These are phyloP conservation scores for Heterocephalus glaber DNA, from an alignment of 2,113 vertebrate species.

Conservation along the genomic window DNA sequence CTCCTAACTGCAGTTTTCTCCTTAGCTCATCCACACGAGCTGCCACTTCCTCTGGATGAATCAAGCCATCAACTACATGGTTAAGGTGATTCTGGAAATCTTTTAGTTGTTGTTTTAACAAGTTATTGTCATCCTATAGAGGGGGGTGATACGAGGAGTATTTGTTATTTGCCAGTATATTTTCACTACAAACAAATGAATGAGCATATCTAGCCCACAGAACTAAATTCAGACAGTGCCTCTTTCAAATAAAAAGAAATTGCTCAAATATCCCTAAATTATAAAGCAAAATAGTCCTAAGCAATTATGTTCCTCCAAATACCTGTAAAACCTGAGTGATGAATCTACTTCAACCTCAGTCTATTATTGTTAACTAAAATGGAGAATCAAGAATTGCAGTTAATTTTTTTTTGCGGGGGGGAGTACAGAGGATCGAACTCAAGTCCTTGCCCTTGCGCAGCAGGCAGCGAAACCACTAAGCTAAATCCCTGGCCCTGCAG, in stretches of 20 bases:
- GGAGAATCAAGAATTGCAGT: not conserved
- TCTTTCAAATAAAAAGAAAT: conserved; percentile 47
- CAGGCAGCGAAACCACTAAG: too few relatives aligned
- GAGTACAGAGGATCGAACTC: too few relatives aligned
- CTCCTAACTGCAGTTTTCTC: conserved; percentile 83
- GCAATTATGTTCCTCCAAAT: not conserved
- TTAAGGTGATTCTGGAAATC: conserved; percentile 86
- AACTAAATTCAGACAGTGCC: conserved; percentile 41
- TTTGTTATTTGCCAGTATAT: not conserved
- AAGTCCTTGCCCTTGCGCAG: too few relatives aligned
- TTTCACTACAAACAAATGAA: conserved; percentile 29
- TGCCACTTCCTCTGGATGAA: conserved; percentile 85
- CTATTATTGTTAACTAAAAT: not conserved
- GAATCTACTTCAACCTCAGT: conserved; percentile 35
- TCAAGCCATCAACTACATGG: conserved; percentile 79
- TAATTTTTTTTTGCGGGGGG: not conserved
- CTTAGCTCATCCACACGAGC: conserved; percentile 84
- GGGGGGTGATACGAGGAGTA: not conserved
- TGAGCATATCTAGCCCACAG: not conserved
- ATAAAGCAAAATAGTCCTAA: conserved; percentile 19
- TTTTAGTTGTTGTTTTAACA: conserved; percentile 86
- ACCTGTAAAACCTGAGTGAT: not conserved
- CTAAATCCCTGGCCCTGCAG: too few relatives aligned
- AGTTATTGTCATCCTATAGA: conserved; percentile 85
- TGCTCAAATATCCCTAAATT: conserved; percentile 17